Evolutionary conservation across 2,888 invertebrate genomes (phyloP), one percentile per base, ranked within the genome.

Genomic region (Pecten maximus): DNA sequence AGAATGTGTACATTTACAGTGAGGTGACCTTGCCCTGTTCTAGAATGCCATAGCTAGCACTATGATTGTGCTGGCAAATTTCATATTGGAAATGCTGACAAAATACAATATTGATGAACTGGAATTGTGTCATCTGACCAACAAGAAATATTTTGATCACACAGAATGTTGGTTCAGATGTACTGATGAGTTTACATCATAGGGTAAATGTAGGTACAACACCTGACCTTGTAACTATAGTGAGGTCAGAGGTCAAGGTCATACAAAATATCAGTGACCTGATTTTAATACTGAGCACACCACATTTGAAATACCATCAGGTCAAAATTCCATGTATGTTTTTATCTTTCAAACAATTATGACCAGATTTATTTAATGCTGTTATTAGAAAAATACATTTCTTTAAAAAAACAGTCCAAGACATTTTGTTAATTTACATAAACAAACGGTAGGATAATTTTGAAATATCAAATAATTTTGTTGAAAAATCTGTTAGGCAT

Each of bases 1-100:
- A 74, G 74, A 74, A 74, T 74, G 74, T 44, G 8, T 35, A 35
- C 74, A 74, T 74, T 74, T 35, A 74, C 74, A 74, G 74, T 74
- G 74, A 74, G 3, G 0, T 74, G 74, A 74, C 74, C 74, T 44
- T 74, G 74, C 35, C 35, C 2, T 6, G 12, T 12, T 60, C 60
- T 60, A 28, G 74, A 23, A 28, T 28, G 74, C 35, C 74, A 74
- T 10, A 10, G 35, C 28, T 74, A 74, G 74, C 28, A 28, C 74
- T 74, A 74, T 15, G 8, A 35, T 4, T 28, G 16, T 74, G 16
- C 35, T 35, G 28, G 74, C 35, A 74, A 35, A 10, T 74, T 74
- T 28, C 28, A 6, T 10, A 28, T 74, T 8, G 35, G 23, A 54
- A 54, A 54, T 54, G 23, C 54, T 54, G 54, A 54, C 54, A 54